A percentile compares a stretch with the other conserved stretches of the same genome.
These are phyloP conservation scores for Nasonia oneida DNA, from an alignment of 2,888 invertebrate genomes.

Conservation along the genomic window DNA sequence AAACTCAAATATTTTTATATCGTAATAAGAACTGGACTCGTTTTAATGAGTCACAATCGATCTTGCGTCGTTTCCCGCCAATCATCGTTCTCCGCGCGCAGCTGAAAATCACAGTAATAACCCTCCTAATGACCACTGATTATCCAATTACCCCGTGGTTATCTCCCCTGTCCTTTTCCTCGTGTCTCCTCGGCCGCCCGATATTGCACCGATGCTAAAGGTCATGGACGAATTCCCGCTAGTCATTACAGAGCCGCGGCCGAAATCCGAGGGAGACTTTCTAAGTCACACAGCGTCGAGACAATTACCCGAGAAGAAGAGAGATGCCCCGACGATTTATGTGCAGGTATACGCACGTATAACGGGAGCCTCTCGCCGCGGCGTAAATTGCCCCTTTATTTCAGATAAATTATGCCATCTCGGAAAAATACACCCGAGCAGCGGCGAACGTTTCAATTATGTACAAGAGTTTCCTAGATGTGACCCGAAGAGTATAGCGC, in stretches of 20 bases:
- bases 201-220: constrained; percentile 25
- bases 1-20: constrained; percentile 45
- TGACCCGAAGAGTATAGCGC: too few species aligned
- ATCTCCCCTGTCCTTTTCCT: not conserved
- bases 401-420: constrained; percentile 47
- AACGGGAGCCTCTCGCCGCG: constrained; percentile 1
- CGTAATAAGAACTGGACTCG: constrained; percentile 23
- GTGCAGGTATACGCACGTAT: not conserved
- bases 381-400: constrained; percentile 32
- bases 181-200: not conserved
- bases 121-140: constrained; percentile 53
- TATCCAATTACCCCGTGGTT: constrained; percentile 50
- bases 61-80: constrained; percentile 26
- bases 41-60: constrained; percentile 55
- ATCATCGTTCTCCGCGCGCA: constrained; percentile 38
- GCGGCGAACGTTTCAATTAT: constrained; percentile 49
- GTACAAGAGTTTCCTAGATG: not conserved
- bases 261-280: constrained; percentile 28
- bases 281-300: constrained; percentile 19
- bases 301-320: not conserved
- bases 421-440: not conserved
- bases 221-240: constrained; percentile 38
- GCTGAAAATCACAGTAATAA: constrained; percentile 51
- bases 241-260: constrained; percentile 29
- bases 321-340: constrained; percentile 17